phyloP scores from a whole-genome alignment of 2,888 invertebrate species.

The Ennomos fuscantarius region DNA sequence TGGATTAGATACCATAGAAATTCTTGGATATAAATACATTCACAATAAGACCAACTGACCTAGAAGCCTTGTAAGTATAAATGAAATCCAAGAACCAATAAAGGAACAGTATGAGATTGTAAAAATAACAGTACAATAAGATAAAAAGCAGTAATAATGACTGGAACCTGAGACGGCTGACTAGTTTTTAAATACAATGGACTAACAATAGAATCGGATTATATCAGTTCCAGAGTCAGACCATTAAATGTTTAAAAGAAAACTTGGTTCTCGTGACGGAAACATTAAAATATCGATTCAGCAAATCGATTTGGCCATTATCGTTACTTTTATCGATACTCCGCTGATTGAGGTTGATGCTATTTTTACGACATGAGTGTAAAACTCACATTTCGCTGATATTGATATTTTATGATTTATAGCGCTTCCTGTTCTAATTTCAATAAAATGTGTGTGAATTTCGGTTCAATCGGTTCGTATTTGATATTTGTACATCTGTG shows the following conservation, averaged over 20 bases:
- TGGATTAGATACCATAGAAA: conserved; percentile 34
- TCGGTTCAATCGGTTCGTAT: no score
- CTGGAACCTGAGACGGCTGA: conserved; percentile 18
- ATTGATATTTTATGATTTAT: conserved; percentile 37
- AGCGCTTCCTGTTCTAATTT: conserved; percentile 18
- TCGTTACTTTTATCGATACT: conserved; percentile 38
- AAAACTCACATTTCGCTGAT: conserved; percentile 34
- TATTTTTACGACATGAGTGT: conserved; percentile 35
- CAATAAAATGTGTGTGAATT: conserved; percentile 16
- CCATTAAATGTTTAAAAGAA: conserved; percentile 18
- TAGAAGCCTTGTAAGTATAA: conserved; percentile 18
- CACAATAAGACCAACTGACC: conserved; percentile 22
- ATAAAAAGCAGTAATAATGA: conserved; percentile 24
- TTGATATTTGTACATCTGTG: no score
- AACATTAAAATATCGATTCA: conserved; percentile 32
- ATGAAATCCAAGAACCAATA: conserved; percentile 19
- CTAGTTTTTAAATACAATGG: conserved; percentile 26
- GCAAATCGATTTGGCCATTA: conserved; percentile 31
- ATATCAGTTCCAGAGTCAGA: conserved; percentile 15
- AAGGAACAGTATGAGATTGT: conserved; percentile 6
- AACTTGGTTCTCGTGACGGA: conserved; percentile 23
- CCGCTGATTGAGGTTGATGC: conserved; percentile 35
- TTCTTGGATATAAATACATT: conserved; percentile 15
- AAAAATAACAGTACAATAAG: conserved; percentile 19
- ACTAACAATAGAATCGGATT: conserved; percentile 18